Conservation (phyloP, 2,888 invertebrate genomes). For the Drosophila pegasa region DNA sequence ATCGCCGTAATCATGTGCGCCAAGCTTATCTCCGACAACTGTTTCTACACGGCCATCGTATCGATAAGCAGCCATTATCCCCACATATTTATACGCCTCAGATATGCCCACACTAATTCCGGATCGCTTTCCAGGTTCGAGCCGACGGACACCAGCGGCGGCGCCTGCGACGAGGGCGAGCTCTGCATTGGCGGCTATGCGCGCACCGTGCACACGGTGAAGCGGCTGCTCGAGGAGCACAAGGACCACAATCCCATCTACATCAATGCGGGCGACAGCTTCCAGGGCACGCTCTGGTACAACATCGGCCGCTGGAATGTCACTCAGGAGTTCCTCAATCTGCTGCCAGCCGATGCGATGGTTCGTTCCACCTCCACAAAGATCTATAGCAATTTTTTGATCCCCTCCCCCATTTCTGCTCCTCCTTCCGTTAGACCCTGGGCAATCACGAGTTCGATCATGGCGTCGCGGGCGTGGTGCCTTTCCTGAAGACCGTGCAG, state of each 20-base stretch:
- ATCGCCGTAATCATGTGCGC: conserved; percentile 32
- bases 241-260: conserved; percentile 88
- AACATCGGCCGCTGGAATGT: conserved; percentile 90
- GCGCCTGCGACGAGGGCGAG: conserved; percentile 86
- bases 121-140: conserved; percentile 88
- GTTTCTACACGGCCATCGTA: conserved; percentile 2
- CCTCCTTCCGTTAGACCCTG: conserved; percentile 87
- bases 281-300: conserved; percentile 94
- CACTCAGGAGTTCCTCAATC: conserved; percentile 91
- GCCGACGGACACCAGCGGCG: conserved; percentile 86
- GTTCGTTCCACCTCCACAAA: conserved; percentile 83
- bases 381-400: background rate
- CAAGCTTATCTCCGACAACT: conserved; percentile 2
- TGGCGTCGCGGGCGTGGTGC: conserved; percentile 89
- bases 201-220: conserved; percentile 87
- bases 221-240: conserved; percentile 84
- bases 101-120: no score
- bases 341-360: conserved; percentile 91
- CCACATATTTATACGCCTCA: background rate
- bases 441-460: conserved; percentile 96
- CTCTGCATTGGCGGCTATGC: conserved; percentile 90
- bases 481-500: conserved; percentile 88
- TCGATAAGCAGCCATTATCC: conserved; percentile 5
- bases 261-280: conserved; percentile 93
- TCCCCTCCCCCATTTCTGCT: background rate